phyloP scores from a whole-genome alignment of 2,113 vertebrate genomes.

The Otis tarda region DNA sequence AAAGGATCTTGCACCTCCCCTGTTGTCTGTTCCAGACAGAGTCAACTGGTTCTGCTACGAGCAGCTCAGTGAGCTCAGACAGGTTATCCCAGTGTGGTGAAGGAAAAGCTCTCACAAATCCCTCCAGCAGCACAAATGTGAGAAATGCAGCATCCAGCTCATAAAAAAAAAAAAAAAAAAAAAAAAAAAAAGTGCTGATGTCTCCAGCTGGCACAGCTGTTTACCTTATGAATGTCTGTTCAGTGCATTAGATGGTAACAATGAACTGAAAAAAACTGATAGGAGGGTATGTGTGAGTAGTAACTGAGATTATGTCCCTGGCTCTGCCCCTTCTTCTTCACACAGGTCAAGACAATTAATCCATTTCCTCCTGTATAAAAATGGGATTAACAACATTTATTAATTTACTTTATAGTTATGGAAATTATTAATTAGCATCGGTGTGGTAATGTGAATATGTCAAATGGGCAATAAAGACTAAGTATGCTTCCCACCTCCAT shows the following conservation, averaged over 20 bases:
- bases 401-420: slow-evolving; percentile 49
- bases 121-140: not conserved
- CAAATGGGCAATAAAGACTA: slow-evolving; percentile 63
- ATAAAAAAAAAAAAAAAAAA: not conserved
- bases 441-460: slow-evolving; percentile 16
- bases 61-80: not conserved
- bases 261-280: not conserved
- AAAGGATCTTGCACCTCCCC: not conserved
- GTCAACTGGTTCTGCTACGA: not conserved
- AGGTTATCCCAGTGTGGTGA: not conserved
- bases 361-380: not conserved
- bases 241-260: not conserved
- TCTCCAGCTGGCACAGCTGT: not conserved
- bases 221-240: not conserved
- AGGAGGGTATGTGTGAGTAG: not conserved
- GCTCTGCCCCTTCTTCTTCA: not conserved
- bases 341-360: slow-evolving; percentile 28
- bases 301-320: not conserved
- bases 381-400: slow-evolving; percentile 26
- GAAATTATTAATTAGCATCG: slow-evolving; percentile 46
- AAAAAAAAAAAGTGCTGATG: not conserved
- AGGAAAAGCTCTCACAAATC: not conserved
- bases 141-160: not conserved
- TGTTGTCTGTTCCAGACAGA: not conserved
- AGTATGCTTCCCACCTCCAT: slow-evolving; percentile 50